Base-by-base conservation (phyloP, 1,140 invertebrate genomes). In the Drosophila triauraria region DNA sequence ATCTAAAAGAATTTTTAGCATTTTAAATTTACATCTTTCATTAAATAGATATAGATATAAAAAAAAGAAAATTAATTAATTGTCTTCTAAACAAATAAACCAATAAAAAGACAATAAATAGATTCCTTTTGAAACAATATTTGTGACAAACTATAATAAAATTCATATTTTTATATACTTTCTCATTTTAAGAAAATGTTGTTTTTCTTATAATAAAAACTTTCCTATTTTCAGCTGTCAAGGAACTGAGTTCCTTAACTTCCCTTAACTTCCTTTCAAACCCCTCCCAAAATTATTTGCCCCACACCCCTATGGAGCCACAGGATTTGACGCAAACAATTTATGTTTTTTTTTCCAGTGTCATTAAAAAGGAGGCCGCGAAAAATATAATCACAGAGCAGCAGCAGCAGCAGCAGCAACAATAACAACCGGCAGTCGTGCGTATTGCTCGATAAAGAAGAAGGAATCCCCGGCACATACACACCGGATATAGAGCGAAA, bases 341-440 rank as follows among this genome's bases (percentile, higher is more conserved):
- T 61, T 70, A 43, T 79, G 51, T 61, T 57, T 48, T 43, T 65
- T 48, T 10, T 27, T 30, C 15, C 17, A 59, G 51, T 57, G 65
- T 88, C 84, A 88, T 88, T 87, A 88, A 87, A 87, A 83, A 88
- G 40, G 56, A 77, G 70, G 43, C 70, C 63, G 62, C 53, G 72
- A 59, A 87, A 87, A 82, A 76, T 80, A 84, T 80, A 69, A 76
- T 56, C 51, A 48, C 56, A 78, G 47, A 23, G 38, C 27, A 30
- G 27, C 27, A 20, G 13, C 23, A 59, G 67, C 51, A 85, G 86
- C 53, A 82, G 13, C 32, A 59, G 67, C 51, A 85, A 86, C 53
- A 82, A 75, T 70, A 80, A 71, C 67, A 76, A 60, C 53, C 17
- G 53, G 62, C 75, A 75, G 50, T 83, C 84, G 84, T 88, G 84